Evolutionary conservation across 2,888 invertebrate genomes (phyloP), one percentile per base, ranked within the genome.

Genomic region (Conops quadrifasciatus): DNA sequence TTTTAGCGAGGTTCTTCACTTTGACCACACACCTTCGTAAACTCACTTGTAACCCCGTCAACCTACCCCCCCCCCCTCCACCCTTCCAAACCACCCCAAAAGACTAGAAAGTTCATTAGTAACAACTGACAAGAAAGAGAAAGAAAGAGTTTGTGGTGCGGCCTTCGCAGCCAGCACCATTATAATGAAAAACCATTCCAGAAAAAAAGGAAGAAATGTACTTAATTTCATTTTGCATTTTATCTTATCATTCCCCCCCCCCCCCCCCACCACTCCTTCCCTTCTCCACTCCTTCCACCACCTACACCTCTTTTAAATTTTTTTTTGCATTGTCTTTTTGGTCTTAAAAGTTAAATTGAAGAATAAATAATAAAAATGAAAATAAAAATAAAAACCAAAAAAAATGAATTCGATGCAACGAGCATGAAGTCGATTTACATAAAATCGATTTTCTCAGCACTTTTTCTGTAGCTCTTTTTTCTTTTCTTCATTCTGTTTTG

Each of bases 381-480:
- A 58, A 28, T 24, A 28, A 58, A 24, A 58, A 28, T 26, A 58
- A 58, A 56, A 58, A 26, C n/a, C n/a, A n/a, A n/a, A n/a, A n/a
- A n/a, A n/a, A n/a, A n/a, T n/a, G 15, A 58, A 24, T 24, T 26
- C 24, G 15, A 28, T 68, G 60, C 68, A 60, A 68, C 60, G 49
- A 36, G 36, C 4, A 9, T 47, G 75, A 77, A 78, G 81, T 83
- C 82, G 83, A 83, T 83, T 83, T 83, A 83, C 82, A 83, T 83
- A 83, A 83, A 83, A 79, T 83, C 84, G 84, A 83, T 83, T 83
- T 83, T 81, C 79, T 81, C 78, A 78, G 77, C 75, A 76, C 77
- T 78, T 77, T 73, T 47, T 36, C 13, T n/a, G n/a, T n/a, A n/a
- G n/a, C n/a, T n/a, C n/a, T n/a, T n/a, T n/a, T n/a, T n/a, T n/a